Evolutionary conservation across 2,888 invertebrate species (phyloP).

Genomic region (Pristionchus exspectatus): DNA sequence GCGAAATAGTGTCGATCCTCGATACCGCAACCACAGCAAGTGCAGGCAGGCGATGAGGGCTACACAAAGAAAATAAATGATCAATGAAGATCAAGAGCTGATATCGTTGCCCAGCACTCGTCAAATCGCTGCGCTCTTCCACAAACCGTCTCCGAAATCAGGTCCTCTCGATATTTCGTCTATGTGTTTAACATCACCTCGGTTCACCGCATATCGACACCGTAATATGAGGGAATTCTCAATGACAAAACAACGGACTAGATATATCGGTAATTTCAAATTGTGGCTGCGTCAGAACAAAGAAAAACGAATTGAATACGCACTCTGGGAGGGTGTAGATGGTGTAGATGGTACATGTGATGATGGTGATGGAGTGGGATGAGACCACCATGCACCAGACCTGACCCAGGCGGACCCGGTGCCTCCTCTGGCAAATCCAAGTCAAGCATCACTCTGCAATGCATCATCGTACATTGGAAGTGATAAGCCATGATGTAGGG

Average conservation of each 20-base stretch:
- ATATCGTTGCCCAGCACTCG: background rate
- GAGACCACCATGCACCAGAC: background rate
- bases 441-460: background rate
- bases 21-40: background rate
- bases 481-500: background rate
- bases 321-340: background rate
- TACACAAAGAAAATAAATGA: background rate
- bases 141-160: too few species aligned
- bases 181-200: too few species aligned
- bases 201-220: background rate
- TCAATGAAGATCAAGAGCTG: background rate
- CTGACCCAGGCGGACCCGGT: background rate
- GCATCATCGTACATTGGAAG: background rate
- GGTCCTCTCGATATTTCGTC: too few species aligned
- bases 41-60: background rate
- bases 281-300: background rate
- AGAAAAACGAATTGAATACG: background rate
- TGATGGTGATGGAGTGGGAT: background rate
- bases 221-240: background rate
- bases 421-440: background rate
- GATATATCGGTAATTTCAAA: too few species aligned
- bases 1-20: background rate
- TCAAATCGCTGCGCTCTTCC: too few species aligned
- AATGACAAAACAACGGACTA: too few species aligned
- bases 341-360: background rate